These are phyloP conservation scores for Xestia rhomboidea DNA, from an alignment of 2,888 invertebrate species.

Conservation along the genomic window DNA sequence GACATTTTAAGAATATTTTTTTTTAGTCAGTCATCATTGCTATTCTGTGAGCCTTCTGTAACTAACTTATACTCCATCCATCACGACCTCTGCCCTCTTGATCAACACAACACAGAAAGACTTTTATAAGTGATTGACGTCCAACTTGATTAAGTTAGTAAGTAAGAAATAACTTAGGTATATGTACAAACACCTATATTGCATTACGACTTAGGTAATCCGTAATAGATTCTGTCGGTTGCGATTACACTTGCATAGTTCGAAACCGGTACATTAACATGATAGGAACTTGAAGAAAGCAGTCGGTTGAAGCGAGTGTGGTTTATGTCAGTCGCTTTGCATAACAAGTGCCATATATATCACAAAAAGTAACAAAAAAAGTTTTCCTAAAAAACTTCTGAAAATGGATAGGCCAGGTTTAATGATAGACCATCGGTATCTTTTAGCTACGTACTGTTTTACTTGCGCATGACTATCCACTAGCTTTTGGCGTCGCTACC, in stretches of 20 bases:
- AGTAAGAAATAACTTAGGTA: conserved; percentile 13
- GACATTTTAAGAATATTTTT: no score
- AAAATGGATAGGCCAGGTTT: neutral
- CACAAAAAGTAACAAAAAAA: neutral
- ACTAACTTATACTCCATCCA: neutral
- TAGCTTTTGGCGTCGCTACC: no score
- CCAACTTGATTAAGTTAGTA: conserved; percentile 35
- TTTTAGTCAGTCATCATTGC: no score
- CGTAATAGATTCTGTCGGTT: conserved; percentile 38
- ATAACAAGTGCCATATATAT: neutral
- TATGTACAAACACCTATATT: conserved; percentile 34
- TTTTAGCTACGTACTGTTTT: no score
- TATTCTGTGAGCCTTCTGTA: conserved; percentile 26
- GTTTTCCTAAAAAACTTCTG: neutral
- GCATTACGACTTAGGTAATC: conserved; percentile 42
- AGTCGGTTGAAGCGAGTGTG: conserved; percentile 10
- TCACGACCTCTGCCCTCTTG: conserved; percentile 53
- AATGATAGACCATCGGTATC: neutral
- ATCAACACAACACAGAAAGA: conserved; percentile 48
- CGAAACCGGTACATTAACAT: conserved; percentile 30
- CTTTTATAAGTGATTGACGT: conserved; percentile 45
- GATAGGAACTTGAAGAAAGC: conserved; percentile 46
- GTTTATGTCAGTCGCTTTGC: conserved; percentile 17
- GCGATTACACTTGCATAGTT: conserved; percentile 32
- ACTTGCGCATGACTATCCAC: no score